Percentiles rank a stretch among this genome's conserved stretches.
phyloP scores from a whole-genome alignment of 2,113 vertebrate genomes.

The Scomber scombrus region DNA sequence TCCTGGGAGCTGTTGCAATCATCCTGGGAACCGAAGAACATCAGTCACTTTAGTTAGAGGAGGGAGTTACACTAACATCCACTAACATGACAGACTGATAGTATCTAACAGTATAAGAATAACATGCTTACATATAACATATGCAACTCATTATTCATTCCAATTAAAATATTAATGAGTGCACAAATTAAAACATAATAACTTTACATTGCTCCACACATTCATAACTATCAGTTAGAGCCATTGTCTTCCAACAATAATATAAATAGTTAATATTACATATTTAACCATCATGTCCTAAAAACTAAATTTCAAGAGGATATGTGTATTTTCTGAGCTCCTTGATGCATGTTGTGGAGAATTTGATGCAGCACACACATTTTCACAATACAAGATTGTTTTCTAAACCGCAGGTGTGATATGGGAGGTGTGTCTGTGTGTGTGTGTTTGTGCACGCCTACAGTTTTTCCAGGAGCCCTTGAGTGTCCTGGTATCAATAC shows the following conservation, averaged over 20 bases:
- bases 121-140: not conserved
- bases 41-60: conserved; percentile 4
- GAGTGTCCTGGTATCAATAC: conserved; percentile 34
- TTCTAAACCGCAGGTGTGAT: conserved; percentile 3
- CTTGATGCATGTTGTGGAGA: not conserved
- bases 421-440: not conserved
- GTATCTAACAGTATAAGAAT: not conserved
- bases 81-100: conserved; percentile 11
- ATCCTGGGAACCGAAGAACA: conserved; percentile 20
- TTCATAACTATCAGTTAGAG: not conserved
- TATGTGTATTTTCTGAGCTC: not conserved
- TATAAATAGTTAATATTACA: not conserved
- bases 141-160: not conserved
- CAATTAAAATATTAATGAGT: not conserved
- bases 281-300: not conserved
- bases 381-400: not conserved
- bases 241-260: not conserved
- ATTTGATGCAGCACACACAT: not conserved
- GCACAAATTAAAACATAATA: not conserved
- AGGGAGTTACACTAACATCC: conserved; percentile 2
- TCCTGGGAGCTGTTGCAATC: conserved; percentile 7
- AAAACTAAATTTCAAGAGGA: not conserved
- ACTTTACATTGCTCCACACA: not conserved
- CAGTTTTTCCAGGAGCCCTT: conserved; percentile 28
- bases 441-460: not conserved